Conservation (phyloP, 1,140 invertebrate genomes). For the Cataglyphis hispanica region DNA sequence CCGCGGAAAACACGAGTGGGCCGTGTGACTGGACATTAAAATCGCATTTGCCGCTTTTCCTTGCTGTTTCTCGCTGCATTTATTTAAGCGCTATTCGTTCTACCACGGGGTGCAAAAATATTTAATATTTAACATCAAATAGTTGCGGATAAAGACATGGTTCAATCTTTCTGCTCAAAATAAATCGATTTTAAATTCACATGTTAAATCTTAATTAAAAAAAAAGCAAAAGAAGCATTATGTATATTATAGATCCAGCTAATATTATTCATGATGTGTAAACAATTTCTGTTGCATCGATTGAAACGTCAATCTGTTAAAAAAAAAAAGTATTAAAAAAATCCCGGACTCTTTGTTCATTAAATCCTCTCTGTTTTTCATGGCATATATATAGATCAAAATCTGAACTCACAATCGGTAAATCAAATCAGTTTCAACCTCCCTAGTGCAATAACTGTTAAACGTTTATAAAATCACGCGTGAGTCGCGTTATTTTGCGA, state of each 20-base stretch:
- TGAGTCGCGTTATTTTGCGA: slow-evolving; percentile 26
- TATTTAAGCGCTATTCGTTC: slow-evolving; percentile 64
- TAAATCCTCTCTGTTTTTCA: not conserved
- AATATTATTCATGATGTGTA: not conserved
- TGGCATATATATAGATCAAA: too few species aligned
- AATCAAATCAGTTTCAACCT: slow-evolving; percentile 5
- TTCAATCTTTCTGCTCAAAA: not conserved
- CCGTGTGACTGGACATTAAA: slow-evolving; percentile 74
- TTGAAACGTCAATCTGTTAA: too few species aligned
- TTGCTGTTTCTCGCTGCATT: slow-evolving; percentile 33
- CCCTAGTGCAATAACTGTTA: not conserved
- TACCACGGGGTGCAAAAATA: not conserved
- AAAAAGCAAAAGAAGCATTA: not conserved
- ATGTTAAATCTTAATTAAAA: not conserved
- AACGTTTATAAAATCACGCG: slow-evolving; percentile 31
- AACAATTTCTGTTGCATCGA: not conserved
- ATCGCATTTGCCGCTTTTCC: slow-evolving; percentile 77
- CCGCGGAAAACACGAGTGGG: slow-evolving; percentile 64
- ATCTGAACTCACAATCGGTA: slow-evolving; percentile 1
- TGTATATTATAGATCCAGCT: not conserved
- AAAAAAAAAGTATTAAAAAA: not conserved
- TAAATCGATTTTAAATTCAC: not conserved
- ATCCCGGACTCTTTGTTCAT: not conserved
- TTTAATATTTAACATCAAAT: slow-evolving; percentile 22
- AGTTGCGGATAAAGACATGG: not conserved